Percentiles rank a stretch among this genome's conserved stretches.
These are phyloP conservation scores for Glareola pratincola DNA, from an alignment of 2,113 vertebrate genomes.

Conservation along the genomic window DNA sequence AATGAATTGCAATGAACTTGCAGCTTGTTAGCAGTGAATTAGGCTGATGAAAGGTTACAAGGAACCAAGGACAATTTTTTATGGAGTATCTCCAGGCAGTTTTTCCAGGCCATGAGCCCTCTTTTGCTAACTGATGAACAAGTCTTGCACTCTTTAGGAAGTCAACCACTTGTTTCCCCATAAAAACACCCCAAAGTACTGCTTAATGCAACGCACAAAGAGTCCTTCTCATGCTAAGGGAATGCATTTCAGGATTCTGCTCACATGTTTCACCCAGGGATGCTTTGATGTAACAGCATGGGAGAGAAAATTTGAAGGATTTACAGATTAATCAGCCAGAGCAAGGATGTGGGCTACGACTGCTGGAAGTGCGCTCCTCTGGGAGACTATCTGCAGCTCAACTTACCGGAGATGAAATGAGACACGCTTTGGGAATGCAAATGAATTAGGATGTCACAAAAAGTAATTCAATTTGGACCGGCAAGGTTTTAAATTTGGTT, in stretches of 20 bases:
- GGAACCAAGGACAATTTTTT: slow-evolving; percentile 34
- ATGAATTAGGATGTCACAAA: slow-evolving; percentile 23
- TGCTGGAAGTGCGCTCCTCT: neutral
- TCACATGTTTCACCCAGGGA: neutral
- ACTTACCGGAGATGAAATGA: neutral
- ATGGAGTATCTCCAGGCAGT: slow-evolving; percentile 4
- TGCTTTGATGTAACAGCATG: slow-evolving; percentile 15
- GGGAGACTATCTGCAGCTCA: slow-evolving; percentile 7
- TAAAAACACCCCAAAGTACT: neutral
- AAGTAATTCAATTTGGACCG: slow-evolving; percentile 49
- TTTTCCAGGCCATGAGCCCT: slow-evolving; percentile 5
- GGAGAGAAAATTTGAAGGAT: slow-evolving; percentile 28
- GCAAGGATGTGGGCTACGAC: neutral
- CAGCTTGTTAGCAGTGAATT: slow-evolving; percentile 39
- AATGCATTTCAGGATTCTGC: neutral
- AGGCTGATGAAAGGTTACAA: slow-evolving; percentile 30
- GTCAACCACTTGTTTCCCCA: neutral
- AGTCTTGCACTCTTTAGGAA: neutral
- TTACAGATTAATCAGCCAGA: neutral
- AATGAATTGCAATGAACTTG: slow-evolving; percentile 13
- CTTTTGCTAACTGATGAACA: neutral
- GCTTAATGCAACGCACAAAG: neutral
- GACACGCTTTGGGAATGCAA: neutral
- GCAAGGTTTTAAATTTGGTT: neutral
- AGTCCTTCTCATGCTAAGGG: neutral